A percentile compares a stretch with the other conserved stretches of the same genome.
phyloP scores from a whole-genome alignment of 2,797 vertebrate genomes.

The Erpetoichthys calabaricus region DNA sequence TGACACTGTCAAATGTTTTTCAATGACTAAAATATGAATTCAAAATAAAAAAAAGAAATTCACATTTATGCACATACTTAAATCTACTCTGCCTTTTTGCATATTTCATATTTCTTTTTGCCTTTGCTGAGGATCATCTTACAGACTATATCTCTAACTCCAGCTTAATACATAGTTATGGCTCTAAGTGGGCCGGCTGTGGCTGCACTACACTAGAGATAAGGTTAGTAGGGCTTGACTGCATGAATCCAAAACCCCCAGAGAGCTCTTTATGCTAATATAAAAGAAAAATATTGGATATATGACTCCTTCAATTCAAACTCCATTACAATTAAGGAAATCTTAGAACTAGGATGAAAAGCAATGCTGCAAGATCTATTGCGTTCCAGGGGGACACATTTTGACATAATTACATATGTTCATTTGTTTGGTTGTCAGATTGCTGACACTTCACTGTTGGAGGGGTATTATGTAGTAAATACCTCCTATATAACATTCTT shows the following conservation, averaged over 20 bases:
- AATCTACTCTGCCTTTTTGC: too few species aligned
- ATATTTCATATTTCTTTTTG: background rate
- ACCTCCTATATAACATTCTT: too few species aligned
- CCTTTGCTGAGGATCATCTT: slow-evolving; percentile 30
- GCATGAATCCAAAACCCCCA: slow-evolving; percentile 68
- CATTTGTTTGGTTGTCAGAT: slow-evolving; percentile 68
- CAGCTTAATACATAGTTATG: slow-evolving; percentile 38
- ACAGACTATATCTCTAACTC: slow-evolving; percentile 18
- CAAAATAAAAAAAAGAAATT: too few species aligned
- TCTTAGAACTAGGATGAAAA: slow-evolving; percentile 58
- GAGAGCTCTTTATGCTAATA: slow-evolving; percentile 84
- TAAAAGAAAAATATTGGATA: slow-evolving; percentile 73
- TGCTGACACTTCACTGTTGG: slow-evolving; percentile 50
- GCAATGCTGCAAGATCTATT: slow-evolving; percentile 33
- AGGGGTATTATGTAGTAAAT: too few species aligned
- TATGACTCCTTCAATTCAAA: slow-evolving; percentile 77
- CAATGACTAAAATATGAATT: too few species aligned
- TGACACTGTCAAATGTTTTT: too few species aligned
- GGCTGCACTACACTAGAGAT: slow-evolving; percentile 22
- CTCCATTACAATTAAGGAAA: slow-evolving; percentile 86
- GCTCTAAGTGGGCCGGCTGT: slow-evolving; percentile 33
- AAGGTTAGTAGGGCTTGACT: slow-evolving; percentile 35
- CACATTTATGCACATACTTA: too few species aligned
- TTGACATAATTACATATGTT: slow-evolving; percentile 68
- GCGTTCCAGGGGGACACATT: slow-evolving; percentile 54